Evolutionary conservation across 2,888 invertebrate species (phyloP), one percentile per base, ranked within the genome.

Genomic region (Parascotia fuliginaria): DNA sequence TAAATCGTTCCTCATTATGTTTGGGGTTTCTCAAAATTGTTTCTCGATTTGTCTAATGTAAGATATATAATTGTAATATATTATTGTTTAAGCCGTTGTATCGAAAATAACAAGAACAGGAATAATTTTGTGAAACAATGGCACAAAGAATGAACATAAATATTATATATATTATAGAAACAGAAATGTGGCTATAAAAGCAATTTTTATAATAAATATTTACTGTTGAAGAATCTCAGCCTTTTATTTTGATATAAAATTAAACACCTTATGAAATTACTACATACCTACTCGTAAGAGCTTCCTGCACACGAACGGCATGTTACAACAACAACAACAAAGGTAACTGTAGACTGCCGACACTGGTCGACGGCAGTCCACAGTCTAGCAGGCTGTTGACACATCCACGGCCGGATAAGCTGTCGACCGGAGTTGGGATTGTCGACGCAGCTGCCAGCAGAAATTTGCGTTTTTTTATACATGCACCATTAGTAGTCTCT

Each of bases 191-290:
- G 79, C 90, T 92, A 92, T 92, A 91, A 90, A 89, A 91, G 90
- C 91, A 92, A 91, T 92, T 92, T 92, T 92, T 92, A 92, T 92
- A 92, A 92, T 92, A 92, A 92, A 92, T 92, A 92, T 92, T 92
- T 92, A 92, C 92, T 92, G 92, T 92, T 92, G 92, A 91, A 83
- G 91, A 92, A 84, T 58, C 70, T 65, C 48, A 22, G 87, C 55
- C 79, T 91, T 89, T 90, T 69, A 88, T 84, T 90, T 76, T 22
- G 6, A 27, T 38, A 5, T 1, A 7, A 12, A 6, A 3, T 6
- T 24, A 24, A 5, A 36, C 14, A 13, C 28, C 19, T 14, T 2
- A 19, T 7, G 0, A 13, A n/a, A 3, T 15, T 3, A 15, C 16
- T n/a, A 39, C 24, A 39, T 12, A 31, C 29, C 9, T 2, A 1